Evolutionary conservation across 1,140 invertebrate genomes (phyloP).

Genomic region (Lepidurus arcticus): DNA sequence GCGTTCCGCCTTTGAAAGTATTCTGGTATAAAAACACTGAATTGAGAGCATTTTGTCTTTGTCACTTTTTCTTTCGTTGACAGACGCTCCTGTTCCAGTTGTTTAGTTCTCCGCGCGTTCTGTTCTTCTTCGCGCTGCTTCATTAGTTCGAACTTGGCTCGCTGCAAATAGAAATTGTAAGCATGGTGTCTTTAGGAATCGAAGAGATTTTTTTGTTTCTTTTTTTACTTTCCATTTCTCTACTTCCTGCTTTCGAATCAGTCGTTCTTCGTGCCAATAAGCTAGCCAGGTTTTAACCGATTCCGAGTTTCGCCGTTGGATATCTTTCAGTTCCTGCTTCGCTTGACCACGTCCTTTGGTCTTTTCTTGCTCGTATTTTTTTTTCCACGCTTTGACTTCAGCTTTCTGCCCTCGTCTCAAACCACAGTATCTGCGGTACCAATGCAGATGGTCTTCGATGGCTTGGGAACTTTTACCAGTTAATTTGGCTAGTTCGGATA

Average conservation of each 20-base stretch:
- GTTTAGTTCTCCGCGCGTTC: background rate
- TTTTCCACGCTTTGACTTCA: slow-evolving; percentile 28
- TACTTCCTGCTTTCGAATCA: background rate
- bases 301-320: background rate
- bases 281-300: slow-evolving; percentile 13
- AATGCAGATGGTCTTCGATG: slow-evolving; percentile 27
- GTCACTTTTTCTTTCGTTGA: background rate
- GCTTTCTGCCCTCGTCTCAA: slow-evolving; percentile 24
- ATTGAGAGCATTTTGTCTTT: background rate
- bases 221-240: slow-evolving; percentile 28
- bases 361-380: background rate
- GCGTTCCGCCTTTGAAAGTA: background rate
- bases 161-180: background rate
- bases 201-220: background rate
- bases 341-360: slow-evolving; percentile 24
- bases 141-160: background rate
- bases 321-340: slow-evolving; percentile 19
- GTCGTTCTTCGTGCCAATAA: slow-evolving; percentile 23
- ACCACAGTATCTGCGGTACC: slow-evolving; percentile 25
- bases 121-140: background rate
- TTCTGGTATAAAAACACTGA: background rate
- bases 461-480: slow-evolving; percentile 24
- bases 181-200: background rate
- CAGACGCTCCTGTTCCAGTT: background rate
- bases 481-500: background rate